Percentiles rank a stretch among this genome's conserved stretches.
Conservation (phyloP, 2,113 vertebrate genomes). For the Hyaena hyaena region DNA sequence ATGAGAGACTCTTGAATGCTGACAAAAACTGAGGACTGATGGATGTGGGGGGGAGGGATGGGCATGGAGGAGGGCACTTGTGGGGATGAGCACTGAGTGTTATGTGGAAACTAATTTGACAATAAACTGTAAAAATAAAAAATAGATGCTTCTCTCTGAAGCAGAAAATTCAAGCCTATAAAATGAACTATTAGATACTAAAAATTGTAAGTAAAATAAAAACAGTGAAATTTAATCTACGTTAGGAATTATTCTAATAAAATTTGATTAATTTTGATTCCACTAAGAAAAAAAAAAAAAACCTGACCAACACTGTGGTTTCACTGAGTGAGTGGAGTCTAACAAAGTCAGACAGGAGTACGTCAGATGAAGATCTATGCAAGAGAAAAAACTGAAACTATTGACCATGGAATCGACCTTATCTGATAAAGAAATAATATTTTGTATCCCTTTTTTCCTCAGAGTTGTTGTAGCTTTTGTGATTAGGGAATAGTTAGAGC, state of each 20-base stretch:
- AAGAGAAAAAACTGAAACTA: not conserved
- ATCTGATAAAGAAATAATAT: not conserved
- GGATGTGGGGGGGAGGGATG: no score
- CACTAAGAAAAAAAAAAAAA: not conserved
- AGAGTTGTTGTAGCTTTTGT: not conserved
- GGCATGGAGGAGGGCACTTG: no score
- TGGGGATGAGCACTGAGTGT: no score
- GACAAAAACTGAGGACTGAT: no score
- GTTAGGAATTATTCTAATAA: not conserved
- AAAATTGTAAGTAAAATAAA: not conserved
- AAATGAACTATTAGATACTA: not conserved
- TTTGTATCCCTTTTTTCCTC: not conserved
- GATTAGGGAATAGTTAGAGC: not conserved
- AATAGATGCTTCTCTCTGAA: constrained; percentile 17
- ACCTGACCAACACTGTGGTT: not conserved
- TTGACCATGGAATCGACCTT: not conserved
- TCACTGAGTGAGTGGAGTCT: not conserved
- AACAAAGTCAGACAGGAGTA: not conserved
- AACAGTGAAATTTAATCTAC: not conserved
- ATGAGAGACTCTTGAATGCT: no score
- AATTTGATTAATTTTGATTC: not conserved
- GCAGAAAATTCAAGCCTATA: not conserved
- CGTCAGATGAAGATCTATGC: not conserved
- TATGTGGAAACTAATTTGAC: no score
- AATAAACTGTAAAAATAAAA: no score